A percentile compares a stretch with the other conserved stretches of the same genome.
phyloP scores from a whole-genome alignment of 2,797 vertebrate genomes.

The Phalloptychus januarius region DNA sequence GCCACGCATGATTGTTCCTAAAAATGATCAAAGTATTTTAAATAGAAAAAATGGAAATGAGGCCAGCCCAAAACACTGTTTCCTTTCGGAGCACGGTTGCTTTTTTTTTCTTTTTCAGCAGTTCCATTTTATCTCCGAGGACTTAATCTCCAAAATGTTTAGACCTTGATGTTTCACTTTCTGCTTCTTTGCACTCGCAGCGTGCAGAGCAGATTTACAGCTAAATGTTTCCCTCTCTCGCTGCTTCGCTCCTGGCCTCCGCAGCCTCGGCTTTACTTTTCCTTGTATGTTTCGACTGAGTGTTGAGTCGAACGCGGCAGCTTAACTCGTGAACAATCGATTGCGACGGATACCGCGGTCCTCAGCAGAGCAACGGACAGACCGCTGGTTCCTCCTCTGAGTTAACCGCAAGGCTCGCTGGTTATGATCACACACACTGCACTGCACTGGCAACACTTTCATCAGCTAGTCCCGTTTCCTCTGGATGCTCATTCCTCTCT shows the following conservation, averaged over 20 bases:
- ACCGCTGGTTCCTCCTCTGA: conserved; percentile 23
- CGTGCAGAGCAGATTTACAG: conserved; percentile 32
- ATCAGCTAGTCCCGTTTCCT: conserved; percentile 38
- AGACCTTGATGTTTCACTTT: conserved; percentile 41
- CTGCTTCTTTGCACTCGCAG: conserved; percentile 20
- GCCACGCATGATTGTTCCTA: conserved; percentile 14
- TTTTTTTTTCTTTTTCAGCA: conserved; percentile 18
- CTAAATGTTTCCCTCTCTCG: conserved; percentile 8
- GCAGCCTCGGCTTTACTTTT: conserved; percentile 14
- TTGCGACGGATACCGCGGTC: conserved; percentile 40
- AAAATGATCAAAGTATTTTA: conserved; percentile 23
- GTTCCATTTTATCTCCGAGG: not conserved
- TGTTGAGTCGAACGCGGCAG: conserved; percentile 50
- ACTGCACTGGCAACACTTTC: conserved; percentile 40
- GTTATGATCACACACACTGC: conserved; percentile 33
- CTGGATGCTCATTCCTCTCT: conserved; percentile 27
- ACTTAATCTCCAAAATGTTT: conserved; percentile 46
- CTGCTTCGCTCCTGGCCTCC: conserved; percentile 25
- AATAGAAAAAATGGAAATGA: conserved; percentile 47
- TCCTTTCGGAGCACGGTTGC: conserved; percentile 12
- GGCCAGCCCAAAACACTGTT: conserved; percentile 36
- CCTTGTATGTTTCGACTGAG: conserved; percentile 24
- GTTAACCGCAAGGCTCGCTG: conserved; percentile 29
- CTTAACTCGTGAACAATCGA: conserved; percentile 43
- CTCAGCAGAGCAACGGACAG: conserved; percentile 36